These are phyloP conservation scores for Strigamia maritima DNA, from an alignment of 2,888 invertebrate species.

Conservation along the genomic window DNA sequence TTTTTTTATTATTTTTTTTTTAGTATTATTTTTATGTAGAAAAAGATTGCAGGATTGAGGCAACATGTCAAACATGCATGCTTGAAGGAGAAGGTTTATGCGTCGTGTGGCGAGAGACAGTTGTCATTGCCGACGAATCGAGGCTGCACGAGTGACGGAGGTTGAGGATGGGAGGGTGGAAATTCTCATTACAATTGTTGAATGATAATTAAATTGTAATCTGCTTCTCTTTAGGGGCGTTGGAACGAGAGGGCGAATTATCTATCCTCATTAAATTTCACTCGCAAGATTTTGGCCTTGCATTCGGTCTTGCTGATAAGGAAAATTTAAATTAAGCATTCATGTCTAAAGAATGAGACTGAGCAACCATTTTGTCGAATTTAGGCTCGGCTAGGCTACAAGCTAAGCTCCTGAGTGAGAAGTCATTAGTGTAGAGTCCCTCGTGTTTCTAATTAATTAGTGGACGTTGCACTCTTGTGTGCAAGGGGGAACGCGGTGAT, in stretches of 20 bases:
- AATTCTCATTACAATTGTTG: slow-evolving; percentile 36
- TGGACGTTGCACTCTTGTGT: slow-evolving; percentile 28
- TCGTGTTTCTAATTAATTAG: slow-evolving; percentile 32
- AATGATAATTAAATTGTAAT: slow-evolving; percentile 36
- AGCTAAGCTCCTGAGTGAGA: slow-evolving; percentile 13
- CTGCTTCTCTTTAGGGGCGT: slow-evolving; percentile 24
- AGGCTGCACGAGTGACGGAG: slow-evolving; percentile 23
- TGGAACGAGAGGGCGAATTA: slow-evolving; percentile 35
- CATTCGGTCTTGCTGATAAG: slow-evolving; percentile 21
- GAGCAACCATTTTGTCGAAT: not conserved
- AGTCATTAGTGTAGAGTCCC: slow-evolving; percentile 29
- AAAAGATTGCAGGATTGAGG: not conserved
- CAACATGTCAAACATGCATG: slow-evolving; percentile 2
- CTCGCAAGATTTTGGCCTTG: slow-evolving; percentile 21
- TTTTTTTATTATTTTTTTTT: no score
- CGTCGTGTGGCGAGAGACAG: not conserved
- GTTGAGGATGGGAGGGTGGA: slow-evolving; percentile 9
- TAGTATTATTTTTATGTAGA: no score
- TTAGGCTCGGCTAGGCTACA: not conserved
- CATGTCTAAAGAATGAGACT: slow-evolving; percentile 15
- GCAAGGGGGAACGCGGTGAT: slow-evolving; percentile 27
- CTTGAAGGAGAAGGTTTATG: not conserved
- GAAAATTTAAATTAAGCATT: slow-evolving; percentile 35
- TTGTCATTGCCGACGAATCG: slow-evolving; percentile 10
- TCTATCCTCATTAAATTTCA: slow-evolving; percentile 36